phyloP scores from a whole-genome alignment of 92 coral and sea anemone species.

The Epizoanthus rinbou region DNA sequence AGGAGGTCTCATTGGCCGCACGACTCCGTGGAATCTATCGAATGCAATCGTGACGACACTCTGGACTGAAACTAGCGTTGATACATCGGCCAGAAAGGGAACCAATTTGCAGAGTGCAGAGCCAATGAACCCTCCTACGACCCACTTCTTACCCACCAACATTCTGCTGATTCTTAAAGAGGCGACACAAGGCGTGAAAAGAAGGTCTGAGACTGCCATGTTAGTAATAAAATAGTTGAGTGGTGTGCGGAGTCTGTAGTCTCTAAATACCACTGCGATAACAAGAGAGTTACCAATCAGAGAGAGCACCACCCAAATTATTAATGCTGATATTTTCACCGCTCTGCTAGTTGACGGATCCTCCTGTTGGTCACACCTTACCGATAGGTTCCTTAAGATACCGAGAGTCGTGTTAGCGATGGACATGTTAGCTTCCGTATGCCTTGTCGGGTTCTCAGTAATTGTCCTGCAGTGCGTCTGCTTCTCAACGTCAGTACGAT shows the following conservation, averaged over 20 bases:
- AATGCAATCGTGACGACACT: slow-evolving; percentile 37
- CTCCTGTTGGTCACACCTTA: too few species aligned
- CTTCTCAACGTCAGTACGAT: too few species aligned
- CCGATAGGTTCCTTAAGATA: too few species aligned
- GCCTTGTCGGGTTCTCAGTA: too few species aligned
- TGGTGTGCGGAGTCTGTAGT: slow-evolving; percentile 24
- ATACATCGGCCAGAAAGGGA: slow-evolving; percentile 35
- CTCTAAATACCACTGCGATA: slow-evolving; percentile 33
- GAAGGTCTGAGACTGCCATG: slow-evolving; percentile 50
- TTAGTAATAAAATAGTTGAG: slow-evolving; percentile 43
- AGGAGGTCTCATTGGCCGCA: slow-evolving; percentile 35
- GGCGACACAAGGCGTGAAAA: slow-evolving; percentile 23
- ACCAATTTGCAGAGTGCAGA: slow-evolving; percentile 35
- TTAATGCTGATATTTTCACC: too few species aligned
- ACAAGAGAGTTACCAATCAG: slow-evolving; percentile 47
- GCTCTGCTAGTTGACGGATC: too few species aligned
- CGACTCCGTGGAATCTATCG: slow-evolving; percentile 39
- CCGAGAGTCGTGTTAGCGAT: too few species aligned
- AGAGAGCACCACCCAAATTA: slow-evolving; percentile 9
- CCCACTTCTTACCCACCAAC: slow-evolving; percentile 17
- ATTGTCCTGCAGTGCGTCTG: too few species aligned
- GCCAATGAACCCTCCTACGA: slow-evolving; percentile 46
- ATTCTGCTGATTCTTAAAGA: slow-evolving; percentile 22
- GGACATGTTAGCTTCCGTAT: too few species aligned
- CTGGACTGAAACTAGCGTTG: slow-evolving; percentile 40